Conservation (phyloP, 2,888 invertebrate genomes). For the Morpho helenor region DNA sequence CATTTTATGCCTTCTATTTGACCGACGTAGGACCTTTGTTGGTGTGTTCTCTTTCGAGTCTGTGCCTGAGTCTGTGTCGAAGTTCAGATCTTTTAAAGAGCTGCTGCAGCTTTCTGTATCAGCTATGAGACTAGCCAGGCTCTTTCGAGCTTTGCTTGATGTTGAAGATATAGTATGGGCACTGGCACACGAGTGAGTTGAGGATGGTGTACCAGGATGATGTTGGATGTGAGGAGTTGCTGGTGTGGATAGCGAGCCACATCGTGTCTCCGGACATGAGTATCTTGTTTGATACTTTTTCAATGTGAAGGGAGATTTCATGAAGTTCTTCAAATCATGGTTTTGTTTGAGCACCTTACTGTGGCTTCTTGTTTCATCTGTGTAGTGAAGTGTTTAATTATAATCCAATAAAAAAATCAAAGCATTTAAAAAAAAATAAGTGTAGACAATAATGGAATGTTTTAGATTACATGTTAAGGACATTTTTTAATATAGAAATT, state of each 20-base stretch:
- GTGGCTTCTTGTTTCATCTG: conserved; percentile 57
- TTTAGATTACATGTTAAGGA: no score
- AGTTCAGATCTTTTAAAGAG: conserved; percentile 70
- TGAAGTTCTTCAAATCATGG: conserved; percentile 64
- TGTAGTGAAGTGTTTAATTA: neutral
- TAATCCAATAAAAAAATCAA: no score
- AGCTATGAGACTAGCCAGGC: conserved; percentile 66
- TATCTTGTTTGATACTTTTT: conserved; percentile 65
- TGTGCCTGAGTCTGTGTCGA: conserved; percentile 66
- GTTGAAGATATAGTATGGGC: conserved; percentile 63
- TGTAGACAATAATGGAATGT: no score
- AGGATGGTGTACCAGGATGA: conserved; percentile 67
- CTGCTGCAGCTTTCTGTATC: conserved; percentile 75
- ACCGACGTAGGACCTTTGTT: conserved; percentile 48
- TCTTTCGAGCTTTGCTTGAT: conserved; percentile 66
- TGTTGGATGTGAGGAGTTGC: conserved; percentile 62
- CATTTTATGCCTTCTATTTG: conserved; percentile 45
- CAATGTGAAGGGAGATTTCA: conserved; percentile 71
- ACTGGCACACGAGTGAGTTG: conserved; percentile 65
- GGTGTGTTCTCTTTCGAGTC: conserved; percentile 74
- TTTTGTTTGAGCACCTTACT: conserved; percentile 52
- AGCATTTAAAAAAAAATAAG: no score
- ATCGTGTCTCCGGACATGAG: conserved; percentile 49
- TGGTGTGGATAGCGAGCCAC: conserved; percentile 60
- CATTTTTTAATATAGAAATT: no score